Evolutionary conservation across 1,140 invertebrate species (phyloP).

Genomic region (Thaumetopoea pityocampa): DNA sequence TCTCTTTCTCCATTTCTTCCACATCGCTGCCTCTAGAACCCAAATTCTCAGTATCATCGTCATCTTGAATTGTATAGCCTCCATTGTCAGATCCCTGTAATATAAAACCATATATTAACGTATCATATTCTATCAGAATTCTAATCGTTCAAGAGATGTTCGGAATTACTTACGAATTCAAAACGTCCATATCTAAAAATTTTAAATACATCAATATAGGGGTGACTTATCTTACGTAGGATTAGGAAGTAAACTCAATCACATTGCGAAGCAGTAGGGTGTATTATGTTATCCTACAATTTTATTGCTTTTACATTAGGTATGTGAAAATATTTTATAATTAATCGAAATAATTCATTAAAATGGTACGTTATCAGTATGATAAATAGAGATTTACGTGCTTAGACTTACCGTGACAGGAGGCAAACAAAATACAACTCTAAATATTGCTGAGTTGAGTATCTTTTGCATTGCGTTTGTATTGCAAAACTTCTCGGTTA

Average conservation of each 20-base stretch:
- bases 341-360: slow-evolving; percentile 5
- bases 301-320: background rate
- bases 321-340: background rate
- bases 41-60: slow-evolving; percentile 26
- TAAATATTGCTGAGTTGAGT: slow-evolving; percentile 31
- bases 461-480: slow-evolving; percentile 29
- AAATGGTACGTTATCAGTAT: too few species aligned
- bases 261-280: too few species aligned
- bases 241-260: background rate
- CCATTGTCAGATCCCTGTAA: slow-evolving; percentile 30
- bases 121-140: too few species aligned
- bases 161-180: slow-evolving; percentile 4
- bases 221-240: too few species aligned
- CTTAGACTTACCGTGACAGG: slow-evolving; percentile 43
- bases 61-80: slow-evolving; percentile 32
- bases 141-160: too few species aligned
- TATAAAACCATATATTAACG: too few species aligned
- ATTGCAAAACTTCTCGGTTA: slow-evolving; percentile 32
- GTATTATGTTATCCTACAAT: too few species aligned
- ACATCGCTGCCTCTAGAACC: slow-evolving; percentile 26
- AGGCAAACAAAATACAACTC: slow-evolving; percentile 47
- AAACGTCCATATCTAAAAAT: too few species aligned
- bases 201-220: too few species aligned
- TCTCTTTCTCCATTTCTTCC: slow-evolving; percentile 50
- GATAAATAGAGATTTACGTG: too few species aligned